Conservation (phyloP, 2,113 vertebrate species). For the Aspidoscelis tigris region DNA sequence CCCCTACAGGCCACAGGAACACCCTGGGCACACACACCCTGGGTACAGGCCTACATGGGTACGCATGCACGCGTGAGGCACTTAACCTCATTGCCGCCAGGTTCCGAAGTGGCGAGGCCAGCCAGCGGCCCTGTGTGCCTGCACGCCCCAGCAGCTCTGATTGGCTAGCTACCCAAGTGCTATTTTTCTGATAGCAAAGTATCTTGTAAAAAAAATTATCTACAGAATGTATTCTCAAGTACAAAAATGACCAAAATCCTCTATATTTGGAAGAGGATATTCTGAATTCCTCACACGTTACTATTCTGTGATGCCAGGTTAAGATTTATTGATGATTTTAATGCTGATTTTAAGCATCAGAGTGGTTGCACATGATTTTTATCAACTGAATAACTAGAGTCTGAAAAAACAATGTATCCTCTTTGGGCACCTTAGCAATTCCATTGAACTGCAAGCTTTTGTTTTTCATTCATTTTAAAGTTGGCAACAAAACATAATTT, state of each 20-base stretch:
- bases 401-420: background rate
- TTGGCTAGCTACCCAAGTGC: too few relatives aligned
- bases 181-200: background rate
- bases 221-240: constrained; percentile 1
- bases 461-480: background rate
- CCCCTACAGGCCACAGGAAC: too few relatives aligned
- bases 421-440: background rate
- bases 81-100: too few relatives aligned
- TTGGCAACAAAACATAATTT: background rate
- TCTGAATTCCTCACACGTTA: too few relatives aligned
- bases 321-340: background rate
- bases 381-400: background rate
- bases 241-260: background rate
- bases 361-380: background rate
- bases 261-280: background rate
- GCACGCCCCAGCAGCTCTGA: too few relatives aligned
- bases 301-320: background rate
- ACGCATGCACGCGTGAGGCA: too few relatives aligned
- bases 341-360: background rate
- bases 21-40: too few relatives aligned
- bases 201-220: background rate
- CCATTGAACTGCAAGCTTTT: too few relatives aligned
- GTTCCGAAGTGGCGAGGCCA: too few relatives aligned
- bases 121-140: too few relatives aligned
- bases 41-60: too few relatives aligned